Percentiles rank a stretch among this genome's conserved stretches.
Conservation (phyloP, 2,113 vertebrate species). For the Hypanus sabinus region DNA sequence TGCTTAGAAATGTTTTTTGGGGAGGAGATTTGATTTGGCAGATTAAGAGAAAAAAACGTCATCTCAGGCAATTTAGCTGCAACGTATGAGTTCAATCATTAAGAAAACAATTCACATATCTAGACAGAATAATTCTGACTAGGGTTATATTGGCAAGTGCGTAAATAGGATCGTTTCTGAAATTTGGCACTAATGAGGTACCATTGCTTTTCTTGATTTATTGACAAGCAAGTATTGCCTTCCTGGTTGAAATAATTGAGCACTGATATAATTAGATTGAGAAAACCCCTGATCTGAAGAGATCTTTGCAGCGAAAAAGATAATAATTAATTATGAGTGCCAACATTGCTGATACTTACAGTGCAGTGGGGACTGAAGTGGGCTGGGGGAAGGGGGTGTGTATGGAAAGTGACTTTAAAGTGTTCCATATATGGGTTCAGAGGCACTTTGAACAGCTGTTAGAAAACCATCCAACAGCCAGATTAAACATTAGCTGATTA, state of each 20-base stretch:
- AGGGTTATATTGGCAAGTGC: conserved; percentile 51
- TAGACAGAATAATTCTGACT: conserved; percentile 41
- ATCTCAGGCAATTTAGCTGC: neutral
- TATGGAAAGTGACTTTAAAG: conserved; percentile 40
- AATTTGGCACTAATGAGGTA: conserved; percentile 53
- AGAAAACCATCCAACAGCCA: conserved; percentile 58
- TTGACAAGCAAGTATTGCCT: conserved; percentile 52
- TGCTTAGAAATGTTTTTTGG: conserved; percentile 57
- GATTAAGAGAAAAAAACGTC: conserved; percentile 48
- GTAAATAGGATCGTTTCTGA: conserved; percentile 56
- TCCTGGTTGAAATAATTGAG: conserved; percentile 53
- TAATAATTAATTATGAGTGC: conserved; percentile 60
- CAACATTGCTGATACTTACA: conserved; percentile 46
- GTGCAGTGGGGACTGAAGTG: conserved; percentile 45
- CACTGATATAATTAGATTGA: conserved; percentile 56
- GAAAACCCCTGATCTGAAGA: conserved; percentile 50
- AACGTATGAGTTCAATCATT: neutral
- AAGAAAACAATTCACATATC: neutral
- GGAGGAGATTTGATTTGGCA: conserved; percentile 41
- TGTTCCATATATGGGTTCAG: conserved; percentile 37
- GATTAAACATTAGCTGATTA: conserved; percentile 81
- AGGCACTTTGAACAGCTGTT: conserved; percentile 52
- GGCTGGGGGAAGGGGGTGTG: conserved; percentile 38
- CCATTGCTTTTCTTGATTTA: conserved; percentile 56
- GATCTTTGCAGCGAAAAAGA: conserved; percentile 47